Percentiles rank a stretch among this genome's conserved stretches.
phyloP scores from a whole-genome alignment of 2,888 invertebrate species.

The Chouioia cunea region DNA sequence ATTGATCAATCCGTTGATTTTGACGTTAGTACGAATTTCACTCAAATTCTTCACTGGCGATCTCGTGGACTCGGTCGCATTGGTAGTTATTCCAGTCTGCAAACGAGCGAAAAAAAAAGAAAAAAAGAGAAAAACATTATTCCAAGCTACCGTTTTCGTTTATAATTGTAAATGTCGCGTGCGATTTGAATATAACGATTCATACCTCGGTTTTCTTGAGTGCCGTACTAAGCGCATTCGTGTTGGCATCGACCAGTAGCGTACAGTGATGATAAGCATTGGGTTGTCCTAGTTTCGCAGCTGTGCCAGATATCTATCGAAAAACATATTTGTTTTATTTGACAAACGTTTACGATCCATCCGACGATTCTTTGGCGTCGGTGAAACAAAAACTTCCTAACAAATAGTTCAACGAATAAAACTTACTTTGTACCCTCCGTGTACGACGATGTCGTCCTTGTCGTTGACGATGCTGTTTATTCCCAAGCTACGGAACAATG shows the following conservation, averaged over 20 bases:
- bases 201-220: slow-evolving; percentile 82
- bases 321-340: too few relatives aligned
- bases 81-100: slow-evolving; percentile 82
- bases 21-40: slow-evolving; percentile 80
- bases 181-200: slow-evolving; percentile 47
- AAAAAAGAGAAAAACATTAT: slow-evolving; percentile 3
- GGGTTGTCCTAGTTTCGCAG: slow-evolving; percentile 88
- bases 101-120: slow-evolving; percentile 62
- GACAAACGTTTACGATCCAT: too few relatives aligned
- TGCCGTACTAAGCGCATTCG: slow-evolving; percentile 78
- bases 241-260: slow-evolving; percentile 88
- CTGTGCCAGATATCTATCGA: slow-evolving; percentile 91
- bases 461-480: slow-evolving; percentile 82
- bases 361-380: too few relatives aligned
- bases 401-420: slow-evolving; percentile 53
- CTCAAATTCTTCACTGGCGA: slow-evolving; percentile 87
- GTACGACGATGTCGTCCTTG: slow-evolving; percentile 88
- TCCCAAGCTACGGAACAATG: slow-evolving; percentile 85
- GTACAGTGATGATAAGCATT: slow-evolving; percentile 99
- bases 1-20: slow-evolving; percentile 79
- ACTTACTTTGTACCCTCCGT: slow-evolving; percentile 83
- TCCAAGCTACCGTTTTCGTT: slow-evolving; percentile 12
- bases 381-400: too few relatives aligned
- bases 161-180: not conserved
- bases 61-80: slow-evolving; percentile 86